Conservation (phyloP, 2,113 vertebrate species). For the Semnornis frantzii region DNA sequence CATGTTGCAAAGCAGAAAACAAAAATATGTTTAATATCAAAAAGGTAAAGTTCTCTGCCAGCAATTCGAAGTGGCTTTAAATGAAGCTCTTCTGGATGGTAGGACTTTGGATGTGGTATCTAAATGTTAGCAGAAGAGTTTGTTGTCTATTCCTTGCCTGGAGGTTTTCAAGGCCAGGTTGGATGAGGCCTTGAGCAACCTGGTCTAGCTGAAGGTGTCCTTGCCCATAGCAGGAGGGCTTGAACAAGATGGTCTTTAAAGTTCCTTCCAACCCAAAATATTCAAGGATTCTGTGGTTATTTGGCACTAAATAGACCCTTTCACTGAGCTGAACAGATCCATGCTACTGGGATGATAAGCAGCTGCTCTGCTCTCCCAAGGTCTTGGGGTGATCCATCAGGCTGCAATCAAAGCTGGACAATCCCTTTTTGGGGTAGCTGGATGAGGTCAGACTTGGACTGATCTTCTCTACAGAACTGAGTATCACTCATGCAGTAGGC, state of each 20-base stretch:
- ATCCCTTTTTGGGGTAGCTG: neutral
- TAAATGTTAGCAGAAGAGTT: neutral
- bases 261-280: no score
- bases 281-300: neutral
- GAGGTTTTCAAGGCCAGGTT: no score
- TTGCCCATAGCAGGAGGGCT: no score
- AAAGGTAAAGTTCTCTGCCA: neutral
- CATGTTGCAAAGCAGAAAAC: neutral
- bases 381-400: neutral
- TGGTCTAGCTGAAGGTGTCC: no score
- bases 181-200: no score
- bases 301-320: neutral
- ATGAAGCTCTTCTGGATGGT: neutral
- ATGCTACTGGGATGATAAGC: neutral
- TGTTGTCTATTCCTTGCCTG: neutral
- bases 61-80: neutral
- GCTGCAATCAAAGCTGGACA: neutral
- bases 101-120: neutral
- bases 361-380: neutral
- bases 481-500: neutral
- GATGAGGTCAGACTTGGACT: neutral
- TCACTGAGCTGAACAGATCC: neutral
- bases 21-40: slow-evolving; percentile 30
- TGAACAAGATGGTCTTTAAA: no score
- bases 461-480: neutral